Evolutionary conservation across 2,888 invertebrate genomes (phyloP), one percentile per base, ranked within the genome.

Genomic region (Acanthacorydalis orientalis): DNA sequence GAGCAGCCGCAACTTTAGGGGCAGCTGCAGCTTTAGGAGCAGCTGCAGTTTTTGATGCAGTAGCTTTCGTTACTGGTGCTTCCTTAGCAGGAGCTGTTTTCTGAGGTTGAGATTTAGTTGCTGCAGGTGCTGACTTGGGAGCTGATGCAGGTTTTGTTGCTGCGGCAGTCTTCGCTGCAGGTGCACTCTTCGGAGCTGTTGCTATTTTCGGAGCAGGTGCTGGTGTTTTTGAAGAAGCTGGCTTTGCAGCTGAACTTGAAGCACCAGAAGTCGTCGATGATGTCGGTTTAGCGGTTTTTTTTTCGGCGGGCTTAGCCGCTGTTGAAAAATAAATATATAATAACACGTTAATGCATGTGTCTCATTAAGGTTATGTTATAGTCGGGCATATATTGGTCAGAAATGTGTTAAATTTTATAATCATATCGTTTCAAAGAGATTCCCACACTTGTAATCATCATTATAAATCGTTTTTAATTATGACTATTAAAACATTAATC

Each of bases 221-320:
- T 57, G 72, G 60, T 44, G 67, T 65, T 3, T 45, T 45, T 16
- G 34, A 16, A 23, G 68, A 61, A 34, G 69, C 64, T 33, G 64
- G 63, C 14, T 73, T 67, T 52, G 68, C 65, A 45, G 68, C 62
- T n/a, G 68, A 67, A 45, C 59, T 57, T 31, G 64, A 57, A 4
- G 59, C 60, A 11, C 57, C 54, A 15, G 60, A 61, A 46, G 67
- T 52, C 44, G 53, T 45, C 37, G 53, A 57, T 1, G 62, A 57
- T 10, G 62, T 56, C 39, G 62, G 53, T 41, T 57, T 56, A 4
- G 51, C 51, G 10, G 57, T 60, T 63, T 72, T 77, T 63, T 72
- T 78, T 59, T 73, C 78, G 54, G 66, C 67, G 59, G 75, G 68
- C 59, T 75, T 76, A 46, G 74, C 72, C 51, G 69, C 65, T 58